Evolutionary conservation across 1,140 invertebrate genomes (phyloP).

Genomic region (Temnothorax longispinosus): DNA sequence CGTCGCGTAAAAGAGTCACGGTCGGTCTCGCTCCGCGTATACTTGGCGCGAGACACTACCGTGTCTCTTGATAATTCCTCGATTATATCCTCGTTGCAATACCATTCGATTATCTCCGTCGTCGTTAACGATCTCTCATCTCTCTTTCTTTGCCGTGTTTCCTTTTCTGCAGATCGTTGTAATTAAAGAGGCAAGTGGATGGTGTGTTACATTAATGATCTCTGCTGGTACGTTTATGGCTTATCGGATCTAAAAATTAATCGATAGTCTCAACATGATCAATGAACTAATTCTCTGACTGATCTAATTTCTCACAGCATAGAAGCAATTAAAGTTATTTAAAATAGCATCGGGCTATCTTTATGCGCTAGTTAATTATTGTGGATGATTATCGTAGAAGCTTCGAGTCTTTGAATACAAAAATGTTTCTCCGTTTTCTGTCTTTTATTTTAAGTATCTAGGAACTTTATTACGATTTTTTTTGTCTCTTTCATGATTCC

Average conservation of each 20-base stretch:
- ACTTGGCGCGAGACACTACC: too few relatives aligned
- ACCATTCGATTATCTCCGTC: conserved; percentile 59
- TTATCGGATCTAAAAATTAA: conserved; percentile 39
- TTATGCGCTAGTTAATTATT: background rate
- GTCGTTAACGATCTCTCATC: conserved; percentile 17
- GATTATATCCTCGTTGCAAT: conserved; percentile 11
- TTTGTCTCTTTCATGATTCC: background rate
- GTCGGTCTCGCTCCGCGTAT: too few relatives aligned
- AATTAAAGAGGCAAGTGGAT: conserved; percentile 4
- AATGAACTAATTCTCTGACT: background rate
- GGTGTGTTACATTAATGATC: conserved; percentile 22
- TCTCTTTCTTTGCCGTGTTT: background rate
- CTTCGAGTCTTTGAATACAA: background rate
- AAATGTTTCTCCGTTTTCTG: background rate
- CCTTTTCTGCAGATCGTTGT: background rate
- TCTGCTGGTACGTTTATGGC: conserved; percentile 1
- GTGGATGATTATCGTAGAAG: background rate
- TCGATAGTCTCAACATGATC: conserved; percentile 28
- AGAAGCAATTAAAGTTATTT: conserved; percentile 19
- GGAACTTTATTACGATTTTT: background rate
- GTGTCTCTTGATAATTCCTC: conserved; percentile 31
- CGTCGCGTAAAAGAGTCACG: too few relatives aligned
- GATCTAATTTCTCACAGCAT: background rate
- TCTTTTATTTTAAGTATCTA: conserved; percentile 9
- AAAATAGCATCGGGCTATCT: background rate